These are phyloP conservation scores for Caenorhabditis sp. DNA, from an alignment of 2,888 invertebrate genomes.

Conservation along the genomic window DNA sequence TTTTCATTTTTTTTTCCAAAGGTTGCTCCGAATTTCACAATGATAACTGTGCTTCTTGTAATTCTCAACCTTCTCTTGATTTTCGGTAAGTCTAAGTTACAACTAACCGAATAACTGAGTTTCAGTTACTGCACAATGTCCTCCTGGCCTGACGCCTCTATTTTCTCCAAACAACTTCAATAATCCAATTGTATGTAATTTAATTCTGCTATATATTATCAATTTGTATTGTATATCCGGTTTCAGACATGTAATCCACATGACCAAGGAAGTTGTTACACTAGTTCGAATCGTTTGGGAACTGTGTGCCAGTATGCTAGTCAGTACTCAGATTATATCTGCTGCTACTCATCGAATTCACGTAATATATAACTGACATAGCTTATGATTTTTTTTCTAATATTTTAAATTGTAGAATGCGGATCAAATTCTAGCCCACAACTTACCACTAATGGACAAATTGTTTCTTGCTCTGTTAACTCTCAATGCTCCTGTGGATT, in stretches of 20 bases:
- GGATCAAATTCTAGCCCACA: slow-evolving; percentile 57
- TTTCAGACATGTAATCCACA: slow-evolving; percentile 55
- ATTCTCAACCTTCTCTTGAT: background rate
- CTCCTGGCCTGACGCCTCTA: slow-evolving; percentile 54
- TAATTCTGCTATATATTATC: too few species aligned
- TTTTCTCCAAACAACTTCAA: slow-evolving; percentile 49
- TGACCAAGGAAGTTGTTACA: slow-evolving; percentile 48
- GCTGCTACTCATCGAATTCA: slow-evolving; percentile 55
- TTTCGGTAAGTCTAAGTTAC: background rate
- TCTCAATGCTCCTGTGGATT: slow-evolving; percentile 52
- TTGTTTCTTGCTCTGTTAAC: slow-evolving; percentile 39
- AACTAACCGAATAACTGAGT: background rate
- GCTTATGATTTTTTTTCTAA: background rate
- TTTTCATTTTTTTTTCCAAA: slow-evolving; percentile 12
- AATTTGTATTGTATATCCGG: too few species aligned
- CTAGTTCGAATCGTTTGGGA: slow-evolving; percentile 29
- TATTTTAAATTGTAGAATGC: slow-evolving; percentile 38
- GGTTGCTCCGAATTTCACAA: background rate
- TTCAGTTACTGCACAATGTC: slow-evolving; percentile 58
- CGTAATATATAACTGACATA: slow-evolving; percentile 14
- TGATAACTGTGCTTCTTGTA: background rate
- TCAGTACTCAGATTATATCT: slow-evolving; percentile 48
- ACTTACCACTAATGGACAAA: slow-evolving; percentile 26
- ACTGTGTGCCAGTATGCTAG: slow-evolving; percentile 54
- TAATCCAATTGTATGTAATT: slow-evolving; percentile 42